Conservation (phyloP, 2,888 invertebrate species). For the Limnephilus lunatus region DNA sequence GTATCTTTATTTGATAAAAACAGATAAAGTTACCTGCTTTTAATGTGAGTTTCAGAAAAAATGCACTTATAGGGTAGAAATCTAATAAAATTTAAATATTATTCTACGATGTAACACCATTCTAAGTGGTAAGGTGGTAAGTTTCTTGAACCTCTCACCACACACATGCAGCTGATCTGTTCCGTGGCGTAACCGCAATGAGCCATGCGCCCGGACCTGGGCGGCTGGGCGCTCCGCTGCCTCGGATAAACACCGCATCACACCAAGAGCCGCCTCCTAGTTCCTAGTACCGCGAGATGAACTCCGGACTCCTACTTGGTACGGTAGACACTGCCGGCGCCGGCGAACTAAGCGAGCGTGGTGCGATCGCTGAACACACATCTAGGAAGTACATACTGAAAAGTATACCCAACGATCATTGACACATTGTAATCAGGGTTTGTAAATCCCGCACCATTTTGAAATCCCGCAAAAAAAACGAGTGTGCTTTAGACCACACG, state of each 20-base stretch:
- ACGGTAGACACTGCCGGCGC: neutral
- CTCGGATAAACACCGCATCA: constrained; percentile 38
- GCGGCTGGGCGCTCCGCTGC: constrained; percentile 55
- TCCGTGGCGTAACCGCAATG: constrained; percentile 36
- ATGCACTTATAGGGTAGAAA: neutral
- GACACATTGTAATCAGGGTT: neutral
- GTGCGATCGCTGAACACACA: neutral
- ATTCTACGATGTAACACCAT: neutral
- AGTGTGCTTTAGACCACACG: no score
- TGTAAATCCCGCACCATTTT: no score
- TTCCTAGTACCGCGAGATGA: constrained; percentile 15
- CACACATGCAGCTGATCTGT: constrained; percentile 49
- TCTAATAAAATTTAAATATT: neutral
- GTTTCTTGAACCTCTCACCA: constrained; percentile 53
- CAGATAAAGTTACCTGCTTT: no score
- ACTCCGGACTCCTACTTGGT: constrained; percentile 4
- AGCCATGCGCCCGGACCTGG: constrained; percentile 16
- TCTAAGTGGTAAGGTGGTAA: neutral
- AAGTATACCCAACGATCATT: neutral
- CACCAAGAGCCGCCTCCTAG: neutral
- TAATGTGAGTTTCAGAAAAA: no score
- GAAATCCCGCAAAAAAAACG: no score
- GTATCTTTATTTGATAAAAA: no score
- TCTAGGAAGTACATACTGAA: neutral
- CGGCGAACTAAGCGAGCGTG: constrained; percentile 32